Percentiles rank a stretch among this genome's conserved stretches.
Conservation (phyloP, 2,113 vertebrate species). For the Symphodus melops region DNA sequence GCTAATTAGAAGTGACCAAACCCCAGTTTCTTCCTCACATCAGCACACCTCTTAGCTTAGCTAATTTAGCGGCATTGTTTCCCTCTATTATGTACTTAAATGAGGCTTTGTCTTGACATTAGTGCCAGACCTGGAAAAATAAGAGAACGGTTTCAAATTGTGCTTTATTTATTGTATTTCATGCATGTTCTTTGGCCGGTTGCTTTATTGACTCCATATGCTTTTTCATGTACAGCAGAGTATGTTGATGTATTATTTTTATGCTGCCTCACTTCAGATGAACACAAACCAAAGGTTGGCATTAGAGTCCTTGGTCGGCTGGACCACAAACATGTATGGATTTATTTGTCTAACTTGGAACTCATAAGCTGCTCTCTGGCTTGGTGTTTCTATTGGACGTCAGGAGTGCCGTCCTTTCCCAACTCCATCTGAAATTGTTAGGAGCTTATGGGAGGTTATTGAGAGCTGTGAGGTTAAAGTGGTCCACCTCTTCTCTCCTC, state of each 20-base stretch:
- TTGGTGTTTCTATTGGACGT: slow-evolving; percentile 77
- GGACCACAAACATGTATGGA: slow-evolving; percentile 78
- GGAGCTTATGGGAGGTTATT: slow-evolving; percentile 68
- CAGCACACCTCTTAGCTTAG: not conserved
- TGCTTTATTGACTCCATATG: slow-evolving; percentile 73
- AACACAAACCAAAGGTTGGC: slow-evolving; percentile 74
- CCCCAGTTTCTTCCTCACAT: slow-evolving; percentile 23
- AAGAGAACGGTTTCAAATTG: slow-evolving; percentile 52
- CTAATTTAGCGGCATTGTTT: slow-evolving; percentile 35
- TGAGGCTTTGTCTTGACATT: slow-evolving; percentile 40
- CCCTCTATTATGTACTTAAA: slow-evolving; percentile 22
- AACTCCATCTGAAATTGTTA: slow-evolving; percentile 67
- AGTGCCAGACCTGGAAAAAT: slow-evolving; percentile 38
- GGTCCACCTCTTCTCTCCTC: slow-evolving; percentile 72
- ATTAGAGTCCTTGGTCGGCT: slow-evolving; percentile 63
- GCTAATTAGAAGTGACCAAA: slow-evolving; percentile 47
- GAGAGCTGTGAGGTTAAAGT: slow-evolving; percentile 77
- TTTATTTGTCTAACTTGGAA: slow-evolving; percentile 81
- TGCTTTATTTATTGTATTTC: slow-evolving; percentile 59
- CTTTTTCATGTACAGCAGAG: slow-evolving; percentile 62
- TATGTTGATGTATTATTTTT: slow-evolving; percentile 67
- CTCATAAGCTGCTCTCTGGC: slow-evolving; percentile 69
- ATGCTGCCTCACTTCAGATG: slow-evolving; percentile 50
- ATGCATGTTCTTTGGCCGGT: slow-evolving; percentile 47
- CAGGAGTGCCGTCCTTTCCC: slow-evolving; percentile 60